Evolutionary conservation across 2,113 vertebrate genomes (phyloP), one percentile per base, ranked within the genome.

Genomic region (Brachionichthys hirsutus): DNA sequence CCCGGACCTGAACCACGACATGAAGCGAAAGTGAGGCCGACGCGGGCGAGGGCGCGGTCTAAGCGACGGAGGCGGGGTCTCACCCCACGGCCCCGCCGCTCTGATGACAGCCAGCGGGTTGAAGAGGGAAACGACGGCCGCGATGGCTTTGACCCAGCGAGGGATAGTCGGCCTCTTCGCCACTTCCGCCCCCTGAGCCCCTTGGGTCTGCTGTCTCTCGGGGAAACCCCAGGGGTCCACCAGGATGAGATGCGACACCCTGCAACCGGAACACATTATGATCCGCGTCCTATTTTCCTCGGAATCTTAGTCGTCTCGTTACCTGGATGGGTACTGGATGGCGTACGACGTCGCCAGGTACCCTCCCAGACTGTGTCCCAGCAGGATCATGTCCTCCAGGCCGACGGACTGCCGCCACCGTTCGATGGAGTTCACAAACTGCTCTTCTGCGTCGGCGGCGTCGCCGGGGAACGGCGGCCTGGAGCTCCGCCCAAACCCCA

Each of bases 191-290:
- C 68, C 60, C 34, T 78, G 68, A 55, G 34, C 16, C 13, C 59
- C 67, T 45, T 86, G 77, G 58, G 77, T 75, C 89, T 90, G 18
- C 36, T 92, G 82, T 64, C 86, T 83, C 72, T 93, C 91, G 0
- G 94, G 95, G 75, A 95, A 95, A 55, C 95, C 95, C 95, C 95
- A 97, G 0, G 95, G 93, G 43, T 97, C 95, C 19, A 95, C 95
- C 57, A 97, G 85, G 82, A 97, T 94, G 14, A 97, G 93, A 65
- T 95, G 94, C 12, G 92, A 92, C 69, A 97, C 94, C 85, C 94
- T 95, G 73, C 7, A 36, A 51, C 11, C 36, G 24, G 7, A 41
- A 42, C 3, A 20, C 12, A 48, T 35, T 8, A 15, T 9, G 8
- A 30, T 30, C 8, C 41, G 43, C 16, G 20, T 6, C 16, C n/a